phyloP scores from a whole-genome alignment of 2,888 invertebrate genomes.

The Anoplius nigerrimus region DNA sequence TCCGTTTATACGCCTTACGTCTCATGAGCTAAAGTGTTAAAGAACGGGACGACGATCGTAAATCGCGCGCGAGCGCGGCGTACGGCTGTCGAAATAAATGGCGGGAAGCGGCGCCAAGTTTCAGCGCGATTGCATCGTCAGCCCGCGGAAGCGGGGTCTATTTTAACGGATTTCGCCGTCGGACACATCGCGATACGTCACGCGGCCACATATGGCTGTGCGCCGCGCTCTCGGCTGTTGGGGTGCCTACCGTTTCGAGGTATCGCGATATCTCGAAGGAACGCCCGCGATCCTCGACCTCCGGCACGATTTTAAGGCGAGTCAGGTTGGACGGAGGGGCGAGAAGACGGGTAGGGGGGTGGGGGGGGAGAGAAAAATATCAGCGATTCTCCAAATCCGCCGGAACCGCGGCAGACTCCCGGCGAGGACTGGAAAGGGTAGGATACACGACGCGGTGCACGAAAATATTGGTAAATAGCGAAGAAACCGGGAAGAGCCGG shows the following conservation, averaged over 20 bases:
- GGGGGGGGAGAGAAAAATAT: conserved; percentile 44
- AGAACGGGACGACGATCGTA: conserved; percentile 1
- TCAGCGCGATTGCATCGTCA: conserved; percentile 12
- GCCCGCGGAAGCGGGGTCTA: not conserved
- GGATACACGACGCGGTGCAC: conserved; percentile 20
- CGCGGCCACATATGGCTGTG: not conserved
- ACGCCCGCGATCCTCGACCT: no score
- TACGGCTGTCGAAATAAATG: not conserved
- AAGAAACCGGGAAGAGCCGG: conserved; percentile 59
- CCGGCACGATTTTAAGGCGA: not conserved
- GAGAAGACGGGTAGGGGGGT: not conserved
- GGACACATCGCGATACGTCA: not conserved
- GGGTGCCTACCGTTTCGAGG: no score
- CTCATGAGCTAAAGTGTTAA: not conserved
- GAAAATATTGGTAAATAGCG: conserved; percentile 66
- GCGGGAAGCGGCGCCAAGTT: not conserved
- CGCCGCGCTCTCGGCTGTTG: no score
- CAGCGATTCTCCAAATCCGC: conserved; percentile 65
- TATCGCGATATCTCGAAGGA: no score
- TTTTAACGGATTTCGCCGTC: conserved; percentile 9
- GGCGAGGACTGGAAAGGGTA: not conserved
- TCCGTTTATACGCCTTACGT: no score
- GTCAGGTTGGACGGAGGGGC: not conserved
- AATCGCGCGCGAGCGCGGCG: not conserved
- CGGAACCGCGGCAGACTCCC: conserved; percentile 16